Percentiles rank a stretch among this genome's conserved stretches.
These are phyloP conservation scores for Garrulus glandarius DNA, from an alignment of 2,797 vertebrate genomes.

Conservation along the genomic window DNA sequence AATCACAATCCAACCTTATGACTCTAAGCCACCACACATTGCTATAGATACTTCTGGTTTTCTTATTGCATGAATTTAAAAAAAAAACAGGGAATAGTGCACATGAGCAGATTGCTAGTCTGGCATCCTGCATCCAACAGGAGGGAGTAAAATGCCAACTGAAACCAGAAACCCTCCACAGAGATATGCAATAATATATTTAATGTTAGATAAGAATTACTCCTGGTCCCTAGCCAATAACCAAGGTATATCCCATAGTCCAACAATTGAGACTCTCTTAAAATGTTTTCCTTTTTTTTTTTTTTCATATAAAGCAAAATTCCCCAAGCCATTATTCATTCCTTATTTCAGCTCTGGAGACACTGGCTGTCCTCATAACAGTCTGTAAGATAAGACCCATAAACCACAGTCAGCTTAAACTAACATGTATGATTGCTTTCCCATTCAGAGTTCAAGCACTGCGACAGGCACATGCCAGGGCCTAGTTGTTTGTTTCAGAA, in stretches of 20 bases:
- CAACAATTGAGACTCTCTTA: not conserved
- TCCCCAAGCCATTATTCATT: not conserved
- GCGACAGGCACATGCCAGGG: not conserved
- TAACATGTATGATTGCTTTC: not conserved
- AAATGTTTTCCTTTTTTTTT: not conserved
- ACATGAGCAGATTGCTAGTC: not conserved
- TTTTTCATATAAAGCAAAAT: not conserved
- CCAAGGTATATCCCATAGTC: not conserved
- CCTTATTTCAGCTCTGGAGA: not conserved
- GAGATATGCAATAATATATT: not conserved
- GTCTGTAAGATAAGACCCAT: not conserved
- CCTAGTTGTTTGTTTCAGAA: not conserved
- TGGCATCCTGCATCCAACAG: not conserved
- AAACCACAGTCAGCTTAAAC: not conserved
- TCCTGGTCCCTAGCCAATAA: not conserved
- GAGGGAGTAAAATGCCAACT: not conserved
- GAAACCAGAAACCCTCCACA: not conserved
- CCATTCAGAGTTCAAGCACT: not conserved
- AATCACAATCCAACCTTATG: not conserved
- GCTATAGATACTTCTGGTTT: not conserved
- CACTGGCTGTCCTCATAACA: fast-evolving
- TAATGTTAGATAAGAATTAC: not conserved
- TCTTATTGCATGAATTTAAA: not conserved
- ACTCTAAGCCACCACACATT: not conserved
- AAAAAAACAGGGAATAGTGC: not conserved